Conservation (phyloP, 2,113 vertebrate species). For the Rhagologus leucostigma region DNA sequence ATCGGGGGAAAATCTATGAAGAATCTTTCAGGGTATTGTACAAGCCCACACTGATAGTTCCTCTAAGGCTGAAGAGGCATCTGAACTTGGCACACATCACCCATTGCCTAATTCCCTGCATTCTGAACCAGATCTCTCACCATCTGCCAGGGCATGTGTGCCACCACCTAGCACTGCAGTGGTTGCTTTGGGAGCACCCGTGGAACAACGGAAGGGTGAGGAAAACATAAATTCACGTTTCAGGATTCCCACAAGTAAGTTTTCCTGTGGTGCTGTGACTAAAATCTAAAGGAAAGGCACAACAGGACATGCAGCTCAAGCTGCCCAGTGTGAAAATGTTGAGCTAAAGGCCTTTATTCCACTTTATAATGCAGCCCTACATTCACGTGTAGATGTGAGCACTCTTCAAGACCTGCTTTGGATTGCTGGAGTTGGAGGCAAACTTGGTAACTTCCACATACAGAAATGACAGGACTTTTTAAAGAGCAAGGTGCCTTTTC, state of each 20-base stretch:
- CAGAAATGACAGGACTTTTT: neutral
- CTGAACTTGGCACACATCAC: neutral
- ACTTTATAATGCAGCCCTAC: neutral
- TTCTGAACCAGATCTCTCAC: neutral
- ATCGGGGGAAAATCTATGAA: neutral
- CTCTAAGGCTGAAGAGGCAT: neutral
- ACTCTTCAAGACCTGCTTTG: neutral
- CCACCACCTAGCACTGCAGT: neutral
- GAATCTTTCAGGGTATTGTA: neutral
- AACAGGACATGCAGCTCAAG: neutral
- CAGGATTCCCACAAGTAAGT: neutral
- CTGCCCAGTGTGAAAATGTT: no score
- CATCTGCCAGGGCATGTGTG: neutral
- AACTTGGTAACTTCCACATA: neutral
- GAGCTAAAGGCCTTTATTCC: neutral
- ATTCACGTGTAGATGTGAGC: neutral
- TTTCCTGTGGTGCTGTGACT: neutral
- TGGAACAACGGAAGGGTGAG: neutral
- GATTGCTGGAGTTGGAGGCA: neutral
- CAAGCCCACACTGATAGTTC: neutral
- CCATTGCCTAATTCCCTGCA: neutral
- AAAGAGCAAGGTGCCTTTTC: neutral
- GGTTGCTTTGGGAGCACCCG: neutral
- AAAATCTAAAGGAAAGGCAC: neutral
- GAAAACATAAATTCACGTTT: neutral